phyloP scores from a whole-genome alignment of 1,140 invertebrate genomes.

The Leptinotarsa lineolata region DNA sequence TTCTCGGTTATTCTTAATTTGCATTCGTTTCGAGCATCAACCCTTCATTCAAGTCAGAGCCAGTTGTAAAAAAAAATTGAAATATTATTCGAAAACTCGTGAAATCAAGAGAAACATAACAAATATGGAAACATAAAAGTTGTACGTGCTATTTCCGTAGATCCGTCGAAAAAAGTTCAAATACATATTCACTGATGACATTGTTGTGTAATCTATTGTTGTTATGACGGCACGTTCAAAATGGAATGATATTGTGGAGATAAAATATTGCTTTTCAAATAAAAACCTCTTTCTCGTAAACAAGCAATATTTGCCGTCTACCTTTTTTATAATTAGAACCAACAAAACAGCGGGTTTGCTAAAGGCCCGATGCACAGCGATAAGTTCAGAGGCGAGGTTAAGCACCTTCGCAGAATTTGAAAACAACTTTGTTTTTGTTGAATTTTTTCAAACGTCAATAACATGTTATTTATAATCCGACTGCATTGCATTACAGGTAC shows the following conservation, averaged over 20 bases:
- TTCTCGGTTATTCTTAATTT: too few relatives aligned
- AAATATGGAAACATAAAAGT: too few relatives aligned
- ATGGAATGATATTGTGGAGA: background rate
- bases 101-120: too few relatives aligned
- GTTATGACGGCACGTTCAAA: background rate
- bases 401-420: conserved; percentile 24
- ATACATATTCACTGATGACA: background rate
- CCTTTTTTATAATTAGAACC: conserved; percentile 1
- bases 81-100: too few relatives aligned
- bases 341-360: background rate
- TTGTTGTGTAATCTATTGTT: background rate
- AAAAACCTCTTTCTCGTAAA: background rate
- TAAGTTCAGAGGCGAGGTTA: conserved; percentile 19
- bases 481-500: conserved; percentile 27
- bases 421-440: conserved; percentile 28
- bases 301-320: conserved; percentile 8
- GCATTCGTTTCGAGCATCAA: too few relatives aligned
- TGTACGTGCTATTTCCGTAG: too few relatives aligned
- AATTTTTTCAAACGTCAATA: conserved; percentile 27
- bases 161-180: too few relatives aligned
- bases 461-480: conserved; percentile 27
- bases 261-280: background rate
- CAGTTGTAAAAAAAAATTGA: too few relatives aligned
- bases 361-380: conserved; percentile 7
- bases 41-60: too few relatives aligned